Conservation (phyloP, 2,888 invertebrate genomes). For the Drosophila seclusa region DNA sequence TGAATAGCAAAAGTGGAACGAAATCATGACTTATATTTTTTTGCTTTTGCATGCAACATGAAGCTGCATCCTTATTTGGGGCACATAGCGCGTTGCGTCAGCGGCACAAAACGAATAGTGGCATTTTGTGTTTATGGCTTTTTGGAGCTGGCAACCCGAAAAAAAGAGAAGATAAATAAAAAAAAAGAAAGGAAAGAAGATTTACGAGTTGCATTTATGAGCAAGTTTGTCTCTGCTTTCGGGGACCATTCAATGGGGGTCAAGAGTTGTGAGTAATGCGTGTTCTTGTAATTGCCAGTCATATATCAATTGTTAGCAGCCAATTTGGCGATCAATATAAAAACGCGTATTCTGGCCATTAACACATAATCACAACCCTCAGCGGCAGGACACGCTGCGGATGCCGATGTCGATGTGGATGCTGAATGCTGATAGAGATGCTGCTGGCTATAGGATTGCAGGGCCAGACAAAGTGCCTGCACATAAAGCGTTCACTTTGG, state of each 20-base stretch:
- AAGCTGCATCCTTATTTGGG: slow-evolving; percentile 32
- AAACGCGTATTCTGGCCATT: slow-evolving; percentile 64
- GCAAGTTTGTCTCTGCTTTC: slow-evolving; percentile 34
- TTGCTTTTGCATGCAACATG: neutral
- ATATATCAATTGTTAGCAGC: slow-evolving; percentile 76
- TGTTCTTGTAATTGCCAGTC: slow-evolving; percentile 67
- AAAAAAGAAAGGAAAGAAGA: slow-evolving; percentile 44
- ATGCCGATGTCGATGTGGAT: neutral
- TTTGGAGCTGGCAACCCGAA: slow-evolving; percentile 34
- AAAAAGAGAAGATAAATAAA: neutral
- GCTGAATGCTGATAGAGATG: neutral
- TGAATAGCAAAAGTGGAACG: neutral
- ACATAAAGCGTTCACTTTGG: slow-evolving; percentile 32
- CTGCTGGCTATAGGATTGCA: slow-evolving; percentile 18
- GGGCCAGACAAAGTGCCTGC: slow-evolving; percentile 18
- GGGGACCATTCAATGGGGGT: slow-evolving; percentile 9
- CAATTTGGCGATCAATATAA: slow-evolving; percentile 75
- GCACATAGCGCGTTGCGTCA: slow-evolving; percentile 30
- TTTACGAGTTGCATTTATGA: slow-evolving; percentile 75
- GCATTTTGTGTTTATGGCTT: slow-evolving; percentile 65
- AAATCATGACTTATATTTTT: neutral
- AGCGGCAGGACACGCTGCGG: slow-evolving; percentile 11
- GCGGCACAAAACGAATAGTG: slow-evolving; percentile 46
- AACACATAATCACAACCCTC: slow-evolving; percentile 66
- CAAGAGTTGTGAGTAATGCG: slow-evolving; percentile 55